Evolutionary conservation across 2,888 invertebrate genomes (phyloP).

Genomic region (Corythucha ciliata): DNA sequence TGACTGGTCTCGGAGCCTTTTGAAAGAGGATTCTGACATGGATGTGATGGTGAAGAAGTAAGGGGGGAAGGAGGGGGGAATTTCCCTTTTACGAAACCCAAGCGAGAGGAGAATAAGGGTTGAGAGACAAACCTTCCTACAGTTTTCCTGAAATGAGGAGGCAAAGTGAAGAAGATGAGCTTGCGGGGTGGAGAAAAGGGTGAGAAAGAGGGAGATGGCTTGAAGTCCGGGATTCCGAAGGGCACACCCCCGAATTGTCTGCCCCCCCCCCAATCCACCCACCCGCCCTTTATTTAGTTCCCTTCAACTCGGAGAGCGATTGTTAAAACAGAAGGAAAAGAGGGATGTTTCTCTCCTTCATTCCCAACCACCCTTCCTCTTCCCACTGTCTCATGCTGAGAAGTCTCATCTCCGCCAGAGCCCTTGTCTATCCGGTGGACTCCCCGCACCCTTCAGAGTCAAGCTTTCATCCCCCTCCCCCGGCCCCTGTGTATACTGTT

Average conservation of each 20-base stretch:
- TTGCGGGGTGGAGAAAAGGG: constrained; percentile 5
- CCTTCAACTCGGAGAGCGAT: not conserved
- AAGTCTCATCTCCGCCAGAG: constrained; percentile 31
- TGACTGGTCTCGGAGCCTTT: constrained; percentile 6
- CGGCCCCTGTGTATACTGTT: too few relatives aligned
- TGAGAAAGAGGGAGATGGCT: constrained; percentile 23
- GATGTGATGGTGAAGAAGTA: too few relatives aligned
- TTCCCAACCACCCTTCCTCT: not conserved
- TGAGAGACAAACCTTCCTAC: not conserved
- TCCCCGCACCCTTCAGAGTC: constrained; percentile 7
- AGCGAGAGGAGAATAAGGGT: not conserved
- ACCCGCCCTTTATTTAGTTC: not conserved
- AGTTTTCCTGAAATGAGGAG: not conserved
- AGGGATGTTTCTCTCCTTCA: constrained; percentile 5
- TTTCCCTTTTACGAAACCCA: not conserved
- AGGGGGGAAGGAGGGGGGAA: constrained; percentile 1
- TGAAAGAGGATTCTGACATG: not conserved
- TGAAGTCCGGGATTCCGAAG: constrained; percentile 22
- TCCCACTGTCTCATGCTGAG: constrained; percentile 13
- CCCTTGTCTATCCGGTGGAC: constrained; percentile 26
- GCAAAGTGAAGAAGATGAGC: constrained; percentile 16
- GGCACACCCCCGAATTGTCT: too few relatives aligned
- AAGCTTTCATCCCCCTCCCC: constrained; percentile 11
- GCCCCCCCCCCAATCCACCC: constrained; percentile 14
- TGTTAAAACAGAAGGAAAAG: not conserved